Evolutionary conservation across 1,140 invertebrate genomes (phyloP).

Genomic region (Lasioglossum albipes): DNA sequence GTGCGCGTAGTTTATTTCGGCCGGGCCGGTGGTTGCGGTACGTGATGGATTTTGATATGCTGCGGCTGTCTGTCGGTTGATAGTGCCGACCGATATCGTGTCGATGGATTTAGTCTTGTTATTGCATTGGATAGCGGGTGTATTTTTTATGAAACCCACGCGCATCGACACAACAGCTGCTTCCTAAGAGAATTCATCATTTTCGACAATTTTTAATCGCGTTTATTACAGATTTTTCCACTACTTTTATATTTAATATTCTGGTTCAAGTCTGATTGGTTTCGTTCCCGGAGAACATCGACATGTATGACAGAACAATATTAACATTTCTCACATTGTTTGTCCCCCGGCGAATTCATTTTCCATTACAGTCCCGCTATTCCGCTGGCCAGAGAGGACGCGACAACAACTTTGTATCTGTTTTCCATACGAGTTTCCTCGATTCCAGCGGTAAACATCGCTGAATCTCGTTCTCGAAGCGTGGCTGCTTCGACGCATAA

Average conservation of each 20-base stretch:
- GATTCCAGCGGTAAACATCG: constrained; percentile 26
- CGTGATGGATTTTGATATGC: constrained; percentile 23
- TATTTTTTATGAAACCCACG: not conserved
- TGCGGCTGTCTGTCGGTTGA: constrained; percentile 1
- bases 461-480: not conserved
- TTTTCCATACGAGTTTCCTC: constrained; percentile 25
- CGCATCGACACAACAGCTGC: too few relatives aligned
- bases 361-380: constrained; percentile 1
- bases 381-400: not conserved
- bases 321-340: not conserved
- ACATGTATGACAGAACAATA: too few relatives aligned
- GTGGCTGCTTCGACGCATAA: not conserved
- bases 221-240: too few relatives aligned
- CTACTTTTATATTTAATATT: too few relatives aligned
- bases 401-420: constrained; percentile 25
- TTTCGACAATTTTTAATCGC: too few relatives aligned
- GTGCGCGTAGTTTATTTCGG: constrained; percentile 23
- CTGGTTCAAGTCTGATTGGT: too few relatives aligned
- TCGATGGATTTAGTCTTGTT: constrained; percentile 4
- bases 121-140: not conserved
- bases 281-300: too few relatives aligned
- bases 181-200: too few relatives aligned
- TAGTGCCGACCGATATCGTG: not conserved
- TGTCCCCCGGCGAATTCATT: constrained; percentile 5
- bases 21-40: not conserved